Evolutionary conservation across 2,797 vertebrate species (phyloP), one percentile per base, ranked within the genome.

Genomic region (Coregonus ussuriensis): DNA sequence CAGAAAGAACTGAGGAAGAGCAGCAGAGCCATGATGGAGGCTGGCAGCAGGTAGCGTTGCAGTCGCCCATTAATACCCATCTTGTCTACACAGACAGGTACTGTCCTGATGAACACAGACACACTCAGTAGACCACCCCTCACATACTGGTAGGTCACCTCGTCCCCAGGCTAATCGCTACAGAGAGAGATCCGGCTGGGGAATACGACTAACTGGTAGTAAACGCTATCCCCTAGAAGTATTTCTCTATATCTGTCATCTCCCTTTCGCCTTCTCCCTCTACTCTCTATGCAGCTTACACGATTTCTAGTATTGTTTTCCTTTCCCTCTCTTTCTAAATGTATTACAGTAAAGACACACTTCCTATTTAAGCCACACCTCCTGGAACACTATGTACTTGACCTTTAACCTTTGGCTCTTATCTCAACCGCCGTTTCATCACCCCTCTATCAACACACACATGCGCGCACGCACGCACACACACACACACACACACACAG

Each of bases 1-100:
- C 62, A 67, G 16, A 52, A 41, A 3, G 74, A 51, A 21, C 37
- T 75, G 74, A 65, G 13, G 59, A 53, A 70, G 0, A 76, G 75
- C 67, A 77, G 52, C 4, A 51, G 63, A 47, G 41, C 25, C 25
- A 33, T 37, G 41, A 47, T 47, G 33, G 53, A 47, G 35, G 51
- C 51, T 31, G n/a, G 53, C 53, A 76, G 66, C 37, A 70, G 15
- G 53, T 15, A 59, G 66, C 33, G 21, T 51, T 33, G 47, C 15
- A 56, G 52, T 15, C 31, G 21, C 16, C 71, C 18, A 16, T 29
- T 5, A 9, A 16, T 6, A 9, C 71, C 6, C 71, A 72, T 72
- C 13, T 5, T 54, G 71, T n/a, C 71, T 5, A 56, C 70, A 53
- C 71, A 35, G 29, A 33, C 71, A 53, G 47, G 25, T 51, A 53